Base-by-base conservation (phyloP, 1,140 invertebrate genomes). In the Pachyrhynchus sulphureomaculatus region DNA sequence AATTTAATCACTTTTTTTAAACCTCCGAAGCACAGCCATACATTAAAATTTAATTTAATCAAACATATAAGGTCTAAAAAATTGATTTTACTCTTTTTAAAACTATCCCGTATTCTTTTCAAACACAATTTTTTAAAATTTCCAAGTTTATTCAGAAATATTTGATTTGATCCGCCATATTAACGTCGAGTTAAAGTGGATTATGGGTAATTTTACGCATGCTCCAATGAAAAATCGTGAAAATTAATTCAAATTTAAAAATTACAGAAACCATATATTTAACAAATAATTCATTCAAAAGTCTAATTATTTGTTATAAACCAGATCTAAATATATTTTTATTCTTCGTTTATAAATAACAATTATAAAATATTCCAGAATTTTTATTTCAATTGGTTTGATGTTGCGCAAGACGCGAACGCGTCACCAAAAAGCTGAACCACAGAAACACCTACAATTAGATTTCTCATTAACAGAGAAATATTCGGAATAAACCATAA, bases 161-260 rank as follows among this genome's bases (percentile, higher is more conserved):
- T 86, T 87, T 84, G 82, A 85, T 83, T 80, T 81, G 79, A 81
- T 87, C 85, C 81, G 86, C 86, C 86, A 88, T 88, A 79, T 88
- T 88, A 63, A 67, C 66, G 63, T 65, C 52, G 57, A 44, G 51
- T 64, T 12, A 9, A n/a, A 41, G 36, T 34, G 62, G 23, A 59
- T 64, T 64, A 29, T 64, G 62, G 62, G 61, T 64, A 67, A 59
- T 59, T 41, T 17, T 20, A 41, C 23, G 56, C 65, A 42, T 56
- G 65, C 60, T 41, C 42, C 41, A 5, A 36, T 17, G 9, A 17
- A 42, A 47, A 41, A 13, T 33, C 17, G 9, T 13, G 5, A 3
- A 0, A 20, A 32, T 21, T 29, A 60, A 60, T 45, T 51, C 36
- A 44, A 33, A 56, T 21, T 56, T 44, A 32, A 2, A 5, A 32